phyloP scores from a whole-genome alignment of 2,888 invertebrate species.

The Lepeophtheirus nordmannii region DNA sequence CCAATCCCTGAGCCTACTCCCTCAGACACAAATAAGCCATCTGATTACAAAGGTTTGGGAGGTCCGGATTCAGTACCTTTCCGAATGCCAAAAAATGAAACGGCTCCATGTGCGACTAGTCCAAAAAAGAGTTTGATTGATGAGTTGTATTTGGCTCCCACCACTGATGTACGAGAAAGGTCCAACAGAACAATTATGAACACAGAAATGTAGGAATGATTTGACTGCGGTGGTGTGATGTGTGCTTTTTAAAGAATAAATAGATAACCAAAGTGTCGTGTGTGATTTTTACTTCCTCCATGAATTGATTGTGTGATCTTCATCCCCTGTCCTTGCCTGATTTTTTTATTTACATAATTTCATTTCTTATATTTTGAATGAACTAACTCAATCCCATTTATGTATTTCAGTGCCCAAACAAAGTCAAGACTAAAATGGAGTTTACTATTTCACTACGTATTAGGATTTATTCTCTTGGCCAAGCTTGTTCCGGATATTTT shows the following conservation, averaged over 20 bases:
- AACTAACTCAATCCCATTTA: no score
- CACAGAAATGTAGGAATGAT: neutral
- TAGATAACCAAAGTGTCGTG: neutral
- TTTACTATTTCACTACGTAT: conserved; percentile 76
- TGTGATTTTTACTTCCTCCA: neutral
- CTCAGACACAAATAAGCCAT: neutral
- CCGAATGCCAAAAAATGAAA: neutral
- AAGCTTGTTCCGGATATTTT: conserved; percentile 80
- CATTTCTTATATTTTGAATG: no score
- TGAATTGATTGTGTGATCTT: neutral
- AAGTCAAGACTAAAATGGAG: conserved; percentile 88
- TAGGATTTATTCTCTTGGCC: conserved; percentile 75
- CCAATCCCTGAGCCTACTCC: neutral
- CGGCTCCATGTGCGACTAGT: no score
- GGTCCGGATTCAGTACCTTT: conserved; percentile 16
- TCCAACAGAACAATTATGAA: neutral
- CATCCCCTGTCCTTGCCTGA: no score
- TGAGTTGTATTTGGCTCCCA: conserved; percentile 15
- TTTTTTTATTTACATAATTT: no score
- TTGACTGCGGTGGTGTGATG: no score
- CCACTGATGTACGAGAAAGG: neutral
- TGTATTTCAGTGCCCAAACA: conserved; percentile 68
- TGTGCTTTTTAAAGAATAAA: no score
- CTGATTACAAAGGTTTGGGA: conserved; percentile 18
- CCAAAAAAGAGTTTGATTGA: neutral